Percentiles rank a stretch among this genome's conserved stretches.
Conservation (phyloP, 1,140 invertebrate genomes). For the Drosophila busckii region DNA sequence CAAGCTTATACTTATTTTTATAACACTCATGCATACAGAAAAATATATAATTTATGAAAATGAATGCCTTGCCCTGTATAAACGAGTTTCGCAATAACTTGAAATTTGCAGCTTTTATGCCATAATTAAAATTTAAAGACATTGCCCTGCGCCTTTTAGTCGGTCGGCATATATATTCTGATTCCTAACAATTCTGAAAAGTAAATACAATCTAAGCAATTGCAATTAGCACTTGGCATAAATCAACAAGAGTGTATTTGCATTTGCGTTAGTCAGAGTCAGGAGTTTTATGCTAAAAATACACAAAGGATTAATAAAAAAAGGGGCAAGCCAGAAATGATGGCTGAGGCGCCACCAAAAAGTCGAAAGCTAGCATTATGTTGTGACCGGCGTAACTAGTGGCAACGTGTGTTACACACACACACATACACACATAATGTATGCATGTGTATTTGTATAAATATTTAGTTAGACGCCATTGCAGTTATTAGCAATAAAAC, state of each 20-base stretch:
- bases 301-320: conserved; percentile 70
- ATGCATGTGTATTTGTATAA: no score
- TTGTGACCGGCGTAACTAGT: conserved; percentile 55
- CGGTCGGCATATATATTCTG: no score
- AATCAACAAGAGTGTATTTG: conserved; percentile 54
- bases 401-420: conserved; percentile 39
- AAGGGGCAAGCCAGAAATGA: conserved; percentile 11
- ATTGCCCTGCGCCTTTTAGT: no score
- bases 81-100: no score
- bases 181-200: not conserved
- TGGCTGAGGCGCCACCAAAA: conserved; percentile 1
- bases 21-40: no score
- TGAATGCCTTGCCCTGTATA: no score
- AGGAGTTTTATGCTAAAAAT: conserved; percentile 57
- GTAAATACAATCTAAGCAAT: conserved; percentile 3
- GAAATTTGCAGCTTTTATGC: no score
- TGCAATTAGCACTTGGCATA: conserved; percentile 54
- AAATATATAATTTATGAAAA: no score
- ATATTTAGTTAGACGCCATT: no score
- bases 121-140: no score
- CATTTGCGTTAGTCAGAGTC: conserved; percentile 37
- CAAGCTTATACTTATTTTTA: no score
- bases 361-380: conserved; percentile 9
- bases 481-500: no score
- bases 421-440: conserved; percentile 11